Percentiles rank a stretch among this genome's conserved stretches.
Conservation (phyloP, 2,113 vertebrate genomes). For the Oncorhynchus mykiss region DNA sequence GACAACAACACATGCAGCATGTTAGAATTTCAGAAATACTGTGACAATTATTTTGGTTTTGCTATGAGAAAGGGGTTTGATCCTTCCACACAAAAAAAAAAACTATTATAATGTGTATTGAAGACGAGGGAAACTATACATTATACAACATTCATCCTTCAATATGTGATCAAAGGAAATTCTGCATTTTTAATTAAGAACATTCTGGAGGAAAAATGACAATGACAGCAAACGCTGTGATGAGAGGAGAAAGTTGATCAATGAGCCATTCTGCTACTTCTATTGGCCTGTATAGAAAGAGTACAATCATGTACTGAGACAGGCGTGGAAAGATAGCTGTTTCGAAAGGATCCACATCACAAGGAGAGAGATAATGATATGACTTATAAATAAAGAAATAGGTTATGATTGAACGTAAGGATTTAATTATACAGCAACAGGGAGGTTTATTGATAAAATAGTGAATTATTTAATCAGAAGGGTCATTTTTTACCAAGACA, state of each 20-base stretch:
- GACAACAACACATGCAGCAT: conserved; percentile 9
- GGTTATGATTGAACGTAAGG: conserved; percentile 43
- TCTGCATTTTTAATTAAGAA: neutral
- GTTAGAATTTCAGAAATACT: conserved; percentile 5
- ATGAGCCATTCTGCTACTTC: neutral
- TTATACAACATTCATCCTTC: neutral
- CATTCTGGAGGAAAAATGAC: neutral
- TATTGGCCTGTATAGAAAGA: neutral
- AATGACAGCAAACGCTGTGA: too few relatives aligned
- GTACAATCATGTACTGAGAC: neutral
- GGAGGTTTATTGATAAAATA: conserved; percentile 60
- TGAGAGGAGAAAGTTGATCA: neutral
- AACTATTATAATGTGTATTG: neutral
- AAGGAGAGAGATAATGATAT: conserved; percentile 41
- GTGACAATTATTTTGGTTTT: neutral
- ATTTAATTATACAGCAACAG: conserved; percentile 52
- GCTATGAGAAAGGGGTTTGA: neutral
- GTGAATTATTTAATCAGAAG: conserved; percentile 51
- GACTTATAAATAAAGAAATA: conserved; percentile 50
- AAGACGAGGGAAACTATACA: neutral
- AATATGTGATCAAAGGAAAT: neutral
- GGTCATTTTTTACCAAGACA: conserved; percentile 40
- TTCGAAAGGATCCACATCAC: conserved; percentile 33
- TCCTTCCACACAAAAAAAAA: neutral
- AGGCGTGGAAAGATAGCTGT: conserved; percentile 24